Evolutionary conservation across 2,113 vertebrate species (phyloP).

Genomic region (Cryptoleucopteryx plumbea): DNA sequence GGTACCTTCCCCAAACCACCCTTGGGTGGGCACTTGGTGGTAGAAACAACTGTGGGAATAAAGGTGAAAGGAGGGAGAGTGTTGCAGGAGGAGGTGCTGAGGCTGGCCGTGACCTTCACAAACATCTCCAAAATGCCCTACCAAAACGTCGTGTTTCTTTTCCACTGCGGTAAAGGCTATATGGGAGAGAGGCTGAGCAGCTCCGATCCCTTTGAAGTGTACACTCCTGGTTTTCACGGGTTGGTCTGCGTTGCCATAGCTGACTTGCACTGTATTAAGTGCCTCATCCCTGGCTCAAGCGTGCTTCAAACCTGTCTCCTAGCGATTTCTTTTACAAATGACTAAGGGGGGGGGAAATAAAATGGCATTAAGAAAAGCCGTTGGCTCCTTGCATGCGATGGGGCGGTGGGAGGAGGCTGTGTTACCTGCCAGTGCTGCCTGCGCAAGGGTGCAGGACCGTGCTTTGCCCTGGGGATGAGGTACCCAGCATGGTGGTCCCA

Average conservation of each 20-base stretch:
- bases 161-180: rapidly evolving
- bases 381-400: not conserved
- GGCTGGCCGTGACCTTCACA: not conserved
- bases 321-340: not conserved
- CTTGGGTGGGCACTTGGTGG: not conserved
- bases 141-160: rapidly evolving
- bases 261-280: rapidly evolving
- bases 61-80: not conserved
- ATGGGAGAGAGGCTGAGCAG: not conserved
- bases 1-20: not conserved
- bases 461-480: not conserved
- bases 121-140: not conserved
- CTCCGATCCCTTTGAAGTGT: rapidly evolving
- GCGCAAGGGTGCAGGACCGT: rapidly evolving
- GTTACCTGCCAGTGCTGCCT: too few species aligned
- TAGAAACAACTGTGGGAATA: not conserved
- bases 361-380: not conserved
- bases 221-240: not conserved
- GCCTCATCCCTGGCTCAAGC: not conserved
- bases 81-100: not conserved
- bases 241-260: not conserved
- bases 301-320: not conserved
- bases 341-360: rapidly evolving
- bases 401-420: not conserved
- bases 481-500: rapidly evolving